Conservation (phyloP, 2,797 vertebrate species). For the Helicolenus hilgendorfi region DNA sequence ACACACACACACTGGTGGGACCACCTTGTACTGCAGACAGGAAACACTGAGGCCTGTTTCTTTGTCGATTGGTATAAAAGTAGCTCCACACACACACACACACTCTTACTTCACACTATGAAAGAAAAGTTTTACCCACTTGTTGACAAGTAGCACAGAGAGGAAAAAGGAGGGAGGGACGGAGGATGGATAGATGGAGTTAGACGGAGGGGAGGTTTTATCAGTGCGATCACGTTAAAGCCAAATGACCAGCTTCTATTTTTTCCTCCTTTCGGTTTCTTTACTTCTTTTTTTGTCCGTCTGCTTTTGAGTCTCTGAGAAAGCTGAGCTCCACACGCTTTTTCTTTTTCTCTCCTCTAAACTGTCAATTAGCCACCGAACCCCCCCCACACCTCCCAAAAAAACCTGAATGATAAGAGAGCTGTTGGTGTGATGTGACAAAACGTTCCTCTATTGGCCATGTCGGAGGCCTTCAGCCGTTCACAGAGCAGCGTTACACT, state of each 20-base stretch:
- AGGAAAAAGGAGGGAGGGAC: not conserved
- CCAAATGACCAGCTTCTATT: not conserved
- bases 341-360: not conserved
- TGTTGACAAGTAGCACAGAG: constrained; percentile 30
- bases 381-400: not conserved
- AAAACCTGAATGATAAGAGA: not conserved
- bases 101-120: constrained; percentile 7
- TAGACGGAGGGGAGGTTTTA: constrained; percentile 26
- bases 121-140: constrained; percentile 35
- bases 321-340: not conserved
- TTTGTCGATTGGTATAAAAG: constrained; percentile 67
- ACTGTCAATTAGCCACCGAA: constrained; percentile 18
- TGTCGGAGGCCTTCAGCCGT: no score
- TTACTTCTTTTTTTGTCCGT: constrained; percentile 8
- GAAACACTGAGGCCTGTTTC: constrained; percentile 74
- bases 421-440: not conserved
- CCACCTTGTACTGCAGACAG: constrained; percentile 78
- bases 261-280: not conserved
- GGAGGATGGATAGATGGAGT: not conserved
- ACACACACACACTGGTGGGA: constrained; percentile 57
- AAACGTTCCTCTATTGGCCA: not conserved
- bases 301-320: constrained; percentile 50
- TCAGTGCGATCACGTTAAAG: constrained; percentile 73
- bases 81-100: constrained; percentile 16
- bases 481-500: not conserved